A percentile compares a stretch with the other conserved stretches of the same genome.
Conservation (phyloP, 2,797 vertebrate species). For the Propithecus deckenii region DNA sequence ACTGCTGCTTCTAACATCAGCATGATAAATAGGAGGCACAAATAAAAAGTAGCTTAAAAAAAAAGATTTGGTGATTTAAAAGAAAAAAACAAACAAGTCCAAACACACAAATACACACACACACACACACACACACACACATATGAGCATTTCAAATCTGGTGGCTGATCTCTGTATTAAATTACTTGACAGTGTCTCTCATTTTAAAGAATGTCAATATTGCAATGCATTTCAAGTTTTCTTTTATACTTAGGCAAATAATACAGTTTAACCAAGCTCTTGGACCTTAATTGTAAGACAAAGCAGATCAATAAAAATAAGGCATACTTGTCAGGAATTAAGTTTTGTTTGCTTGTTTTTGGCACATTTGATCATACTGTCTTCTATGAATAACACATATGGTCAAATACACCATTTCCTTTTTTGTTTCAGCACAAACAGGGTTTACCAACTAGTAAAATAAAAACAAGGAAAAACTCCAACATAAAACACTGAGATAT, state of each 20-base stretch:
- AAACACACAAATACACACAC: constrained; percentile 33
- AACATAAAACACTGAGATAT: constrained; percentile 85
- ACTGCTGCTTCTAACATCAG: constrained; percentile 74
- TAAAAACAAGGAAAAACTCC: constrained; percentile 77
- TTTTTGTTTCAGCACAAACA: constrained; percentile 82
- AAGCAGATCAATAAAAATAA: constrained; percentile 88
- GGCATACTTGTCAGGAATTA: constrained; percentile 86
- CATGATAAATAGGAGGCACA: constrained; percentile 80
- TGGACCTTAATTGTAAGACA: constrained; percentile 86
- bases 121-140: background rate
- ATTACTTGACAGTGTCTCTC: constrained; percentile 89
- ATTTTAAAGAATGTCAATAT: constrained; percentile 86
- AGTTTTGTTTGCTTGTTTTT: constrained; percentile 82
- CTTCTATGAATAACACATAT: constrained; percentile 86
- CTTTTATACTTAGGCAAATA: constrained; percentile 85
- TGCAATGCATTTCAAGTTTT: constrained; percentile 90
- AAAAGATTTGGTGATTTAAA: constrained; percentile 76
- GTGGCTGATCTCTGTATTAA: constrained; percentile 80
- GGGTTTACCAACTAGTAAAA: constrained; percentile 79
- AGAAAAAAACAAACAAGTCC: constrained; percentile 32
- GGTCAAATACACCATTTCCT: constrained; percentile 86
- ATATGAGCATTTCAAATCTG: constrained; percentile 74
- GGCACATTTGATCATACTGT: constrained; percentile 90
- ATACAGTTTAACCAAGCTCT: constrained; percentile 86
- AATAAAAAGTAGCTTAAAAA: constrained; percentile 80